A percentile compares a stretch with the other conserved stretches of the same genome.
Conservation (phyloP, 2,797 vertebrate genomes). For the Clarias fuscus region DNA sequence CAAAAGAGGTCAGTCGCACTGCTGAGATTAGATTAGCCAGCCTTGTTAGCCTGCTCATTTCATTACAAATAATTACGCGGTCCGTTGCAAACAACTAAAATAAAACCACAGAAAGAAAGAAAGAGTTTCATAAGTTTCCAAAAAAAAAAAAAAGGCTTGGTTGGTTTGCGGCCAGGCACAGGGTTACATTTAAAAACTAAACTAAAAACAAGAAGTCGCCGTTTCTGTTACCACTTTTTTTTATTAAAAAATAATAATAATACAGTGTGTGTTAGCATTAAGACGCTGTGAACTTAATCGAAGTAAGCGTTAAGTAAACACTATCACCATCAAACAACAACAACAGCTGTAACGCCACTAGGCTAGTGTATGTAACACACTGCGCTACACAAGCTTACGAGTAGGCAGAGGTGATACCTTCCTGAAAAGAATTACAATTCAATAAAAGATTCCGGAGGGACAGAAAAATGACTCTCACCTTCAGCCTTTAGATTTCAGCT, state of each 20-base stretch:
- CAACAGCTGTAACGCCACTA: not conserved
- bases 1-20: conserved; percentile 21
- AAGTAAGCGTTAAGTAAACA: not conserved
- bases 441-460: not conserved
- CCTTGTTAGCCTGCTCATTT: conserved; percentile 10
- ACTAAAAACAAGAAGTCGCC: not conserved
- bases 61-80: not conserved
- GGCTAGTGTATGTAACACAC: not conserved
- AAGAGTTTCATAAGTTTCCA: not conserved
- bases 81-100: not conserved
- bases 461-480: not conserved
- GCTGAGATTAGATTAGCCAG: conserved; percentile 22
- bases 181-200: not conserved
- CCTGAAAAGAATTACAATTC: not conserved
- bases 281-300: not conserved
- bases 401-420: not conserved
- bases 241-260: not conserved
- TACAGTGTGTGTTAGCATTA: not conserved
- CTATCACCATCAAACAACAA: not conserved
- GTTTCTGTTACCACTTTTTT: not conserved
- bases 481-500: not conserved
- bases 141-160: not conserved
- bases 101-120: not conserved
- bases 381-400: not conserved
- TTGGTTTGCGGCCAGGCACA: not conserved